phyloP scores from a whole-genome alignment of 1,140 invertebrate species.

The Drosophila teissieri region DNA sequence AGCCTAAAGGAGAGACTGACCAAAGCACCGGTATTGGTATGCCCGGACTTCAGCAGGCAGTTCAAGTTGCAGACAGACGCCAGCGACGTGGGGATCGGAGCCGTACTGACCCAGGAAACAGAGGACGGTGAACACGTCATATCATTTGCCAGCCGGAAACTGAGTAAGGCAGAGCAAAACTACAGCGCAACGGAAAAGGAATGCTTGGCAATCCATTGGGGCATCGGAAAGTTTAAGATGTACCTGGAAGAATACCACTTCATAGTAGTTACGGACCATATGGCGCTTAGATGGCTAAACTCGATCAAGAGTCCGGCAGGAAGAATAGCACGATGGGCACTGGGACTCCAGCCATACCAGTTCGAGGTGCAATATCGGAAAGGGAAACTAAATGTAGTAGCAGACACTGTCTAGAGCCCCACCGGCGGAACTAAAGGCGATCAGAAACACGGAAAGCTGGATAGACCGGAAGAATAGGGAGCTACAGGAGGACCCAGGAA shows the following conservation, averaged over 20 bases:
- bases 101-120: too few relatives aligned
- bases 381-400: background rate
- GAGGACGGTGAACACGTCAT: background rate
- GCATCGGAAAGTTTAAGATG: background rate
- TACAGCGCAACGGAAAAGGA: background rate
- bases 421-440: too few relatives aligned
- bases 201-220: background rate
- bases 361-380: background rate
- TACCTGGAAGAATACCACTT: background rate
- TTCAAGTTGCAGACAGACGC: too few relatives aligned
- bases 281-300: background rate
- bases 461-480: too few relatives aligned
- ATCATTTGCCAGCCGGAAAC: background rate
- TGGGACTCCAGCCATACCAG: background rate
- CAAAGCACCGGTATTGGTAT: too few relatives aligned
- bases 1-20: too few relatives aligned
- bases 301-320: background rate
- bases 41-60: too few relatives aligned
- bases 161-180: background rate
- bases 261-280: background rate
- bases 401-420: too few relatives aligned
- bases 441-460: too few relatives aligned
- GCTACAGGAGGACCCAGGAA: too few relatives aligned
- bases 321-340: background rate
- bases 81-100: too few relatives aligned